A percentile compares a stretch with the other conserved stretches of the same genome.
Evolutionary conservation across 2,888 invertebrate species (phyloP).

Genomic region (Julus scanicus): DNA sequence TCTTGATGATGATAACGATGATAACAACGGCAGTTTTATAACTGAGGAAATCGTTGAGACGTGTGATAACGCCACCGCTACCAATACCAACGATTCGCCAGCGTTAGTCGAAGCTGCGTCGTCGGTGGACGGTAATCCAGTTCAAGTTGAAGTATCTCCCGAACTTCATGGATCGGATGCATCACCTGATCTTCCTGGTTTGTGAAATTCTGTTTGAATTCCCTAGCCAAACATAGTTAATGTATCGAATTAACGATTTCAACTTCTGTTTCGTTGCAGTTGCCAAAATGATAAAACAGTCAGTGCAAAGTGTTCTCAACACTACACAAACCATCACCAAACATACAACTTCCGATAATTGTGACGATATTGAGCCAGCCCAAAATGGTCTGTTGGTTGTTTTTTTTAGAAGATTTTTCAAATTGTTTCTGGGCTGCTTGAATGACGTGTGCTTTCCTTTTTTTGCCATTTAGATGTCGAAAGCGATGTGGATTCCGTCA

Average conservation of each 20-base stretch:
- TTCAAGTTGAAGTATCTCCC: background rate
- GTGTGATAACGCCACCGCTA: background rate
- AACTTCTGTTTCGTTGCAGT: background rate
- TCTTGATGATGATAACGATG: background rate
- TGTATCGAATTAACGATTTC: background rate
- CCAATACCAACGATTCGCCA: background rate
- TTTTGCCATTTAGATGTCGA: background rate
- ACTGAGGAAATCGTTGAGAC: background rate
- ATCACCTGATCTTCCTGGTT: background rate
- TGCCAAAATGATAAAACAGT: background rate
- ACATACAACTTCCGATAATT: background rate
- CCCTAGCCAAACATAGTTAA: no score
- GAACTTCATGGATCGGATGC: background rate
- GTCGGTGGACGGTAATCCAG: background rate
- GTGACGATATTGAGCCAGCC: background rate
- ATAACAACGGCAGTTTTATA: background rate
- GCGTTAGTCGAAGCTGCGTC: background rate
- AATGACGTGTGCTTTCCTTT: background rate
- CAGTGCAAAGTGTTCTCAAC: background rate
- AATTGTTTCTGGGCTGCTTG: background rate
- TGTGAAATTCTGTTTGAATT: background rate
- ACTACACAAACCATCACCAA: background rate
- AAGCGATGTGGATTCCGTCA: slow-evolving; percentile 4
- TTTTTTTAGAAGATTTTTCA: no score
- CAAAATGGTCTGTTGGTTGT: background rate